Percentiles rank a stretch among this genome's conserved stretches.
These are phyloP conservation scores for Episyrphus balteatus DNA, from an alignment of 1,140 invertebrate genomes.

Conservation along the genomic window DNA sequence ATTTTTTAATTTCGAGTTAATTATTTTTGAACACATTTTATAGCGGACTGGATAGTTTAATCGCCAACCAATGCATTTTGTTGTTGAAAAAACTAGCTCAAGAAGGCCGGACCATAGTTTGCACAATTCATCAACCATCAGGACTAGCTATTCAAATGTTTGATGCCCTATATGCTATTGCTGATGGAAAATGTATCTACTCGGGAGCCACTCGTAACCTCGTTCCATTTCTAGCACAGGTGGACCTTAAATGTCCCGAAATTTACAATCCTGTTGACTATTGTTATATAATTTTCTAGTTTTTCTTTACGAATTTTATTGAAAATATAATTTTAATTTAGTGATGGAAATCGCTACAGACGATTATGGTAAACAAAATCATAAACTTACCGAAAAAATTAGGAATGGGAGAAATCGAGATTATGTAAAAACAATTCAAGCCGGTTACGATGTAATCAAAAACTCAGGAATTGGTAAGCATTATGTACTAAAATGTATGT, in stretches of 20 bases:
- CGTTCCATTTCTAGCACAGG: slow-evolving; percentile 62
- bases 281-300: slow-evolving; percentile 44
- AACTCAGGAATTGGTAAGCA: too few species aligned
- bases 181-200: slow-evolving; percentile 73
- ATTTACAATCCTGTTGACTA: slow-evolving; percentile 89
- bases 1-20: too few species aligned
- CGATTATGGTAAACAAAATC: slow-evolving; percentile 59
- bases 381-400: slow-evolving; percentile 46
- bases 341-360: slow-evolving; percentile 78
- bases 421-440: slow-evolving; percentile 26
- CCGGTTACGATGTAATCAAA: too few species aligned
- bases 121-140: slow-evolving; percentile 88
- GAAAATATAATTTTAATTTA: slow-evolving; percentile 30
- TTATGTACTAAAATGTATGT: too few species aligned
- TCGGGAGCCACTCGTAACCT: slow-evolving; percentile 60
- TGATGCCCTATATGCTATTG: slow-evolving; percentile 76
- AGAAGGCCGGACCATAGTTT: slow-evolving; percentile 83
- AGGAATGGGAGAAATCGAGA: slow-evolving; percentile 55
- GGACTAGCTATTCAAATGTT: slow-evolving; percentile 80
- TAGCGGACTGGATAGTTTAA: slow-evolving; percentile 85
- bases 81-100: slow-evolving; percentile 68
- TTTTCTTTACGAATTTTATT: not conserved
- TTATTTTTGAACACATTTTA: too few species aligned
- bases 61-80: slow-evolving; percentile 77
- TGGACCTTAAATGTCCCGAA: slow-evolving; percentile 65